These are phyloP conservation scores for Vidua chalybeata DNA, from an alignment of 2,113 vertebrate genomes.

Conservation along the genomic window DNA sequence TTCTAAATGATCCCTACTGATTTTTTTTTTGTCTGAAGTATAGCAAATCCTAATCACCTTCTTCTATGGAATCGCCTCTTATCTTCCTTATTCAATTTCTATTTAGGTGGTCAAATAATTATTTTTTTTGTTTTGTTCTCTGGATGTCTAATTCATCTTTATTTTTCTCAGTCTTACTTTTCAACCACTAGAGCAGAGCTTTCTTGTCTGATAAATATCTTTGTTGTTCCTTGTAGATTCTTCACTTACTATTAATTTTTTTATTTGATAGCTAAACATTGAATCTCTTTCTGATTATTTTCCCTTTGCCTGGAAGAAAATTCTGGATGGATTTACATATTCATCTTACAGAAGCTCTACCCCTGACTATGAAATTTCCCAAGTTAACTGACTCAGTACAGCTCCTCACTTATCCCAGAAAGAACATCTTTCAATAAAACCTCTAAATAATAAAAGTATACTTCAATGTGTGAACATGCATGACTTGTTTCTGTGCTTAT, in stretches of 20 bases:
- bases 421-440: neutral
- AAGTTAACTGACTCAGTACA: neutral
- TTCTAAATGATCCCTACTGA: neutral
- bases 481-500: neutral
- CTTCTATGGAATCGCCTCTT: neutral
- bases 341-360: neutral
- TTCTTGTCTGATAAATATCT: neutral
- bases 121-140: neutral
- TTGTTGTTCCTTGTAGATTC: neutral
- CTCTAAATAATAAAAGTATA: neutral
- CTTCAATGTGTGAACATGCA: neutral
- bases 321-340: neutral
- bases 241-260: neutral
- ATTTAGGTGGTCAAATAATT: neutral
- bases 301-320: neutral
- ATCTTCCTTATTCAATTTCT: neutral
- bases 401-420: neutral
- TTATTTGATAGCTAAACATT: neutral
- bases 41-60: neutral
- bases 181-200: neutral
- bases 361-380: neutral
- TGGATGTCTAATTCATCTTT: neutral
- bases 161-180: neutral
- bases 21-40: neutral
- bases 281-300: neutral